Base-by-base conservation (phyloP, 1,140 invertebrate genomes). In the Medauroidea extradentata region DNA sequence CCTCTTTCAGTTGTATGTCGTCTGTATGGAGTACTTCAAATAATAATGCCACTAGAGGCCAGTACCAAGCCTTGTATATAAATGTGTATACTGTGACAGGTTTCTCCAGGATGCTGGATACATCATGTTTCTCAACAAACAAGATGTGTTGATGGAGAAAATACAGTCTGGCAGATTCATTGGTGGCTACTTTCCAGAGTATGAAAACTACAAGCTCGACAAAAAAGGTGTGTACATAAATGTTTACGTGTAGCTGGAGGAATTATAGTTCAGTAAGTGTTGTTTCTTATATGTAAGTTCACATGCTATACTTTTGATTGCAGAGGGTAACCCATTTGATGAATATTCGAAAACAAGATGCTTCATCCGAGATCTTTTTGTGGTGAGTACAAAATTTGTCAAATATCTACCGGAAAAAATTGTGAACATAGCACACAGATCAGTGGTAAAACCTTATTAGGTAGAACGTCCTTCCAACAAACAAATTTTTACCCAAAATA, bases 41-140 rank as follows among this genome's bases (percentile, higher is more conserved):
- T n/a, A n/a, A n/a, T n/a, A n/a, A n/a, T n/a, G n/a, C n/a, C n/a
- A n/a, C n/a, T n/a, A n/a, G n/a, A n/a, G n/a, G n/a, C n/a, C n/a
- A n/a, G n/a, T n/a, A n/a, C n/a, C n/a, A n/a, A n/a, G n/a, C n/a
- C 14, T 23, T 23, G 11, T 14, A 48, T 14, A 18, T 2, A 23
- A 3, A 13, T 3, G 16, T 51, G 19, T 34, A 14, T 46, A 8
- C 43, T 51, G 63, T 73, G 65, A 7, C 66, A 86, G 88, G 61
- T 91, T 88, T 69, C 76, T 92, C 1, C 71, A 83, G 49, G 80
- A 87, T 57, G 83, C 87, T 9, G 89, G 88, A 3, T 74, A 91
- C 14, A 89, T 93, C 44, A 79, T 91, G 0, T 92, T 92, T 72
- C 75, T 92, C 11, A 92, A 92, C 74, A 92, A 92, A 69, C 89